Conservation (phyloP, 1,140 invertebrate species). For the Drosophila ananassae region DNA sequence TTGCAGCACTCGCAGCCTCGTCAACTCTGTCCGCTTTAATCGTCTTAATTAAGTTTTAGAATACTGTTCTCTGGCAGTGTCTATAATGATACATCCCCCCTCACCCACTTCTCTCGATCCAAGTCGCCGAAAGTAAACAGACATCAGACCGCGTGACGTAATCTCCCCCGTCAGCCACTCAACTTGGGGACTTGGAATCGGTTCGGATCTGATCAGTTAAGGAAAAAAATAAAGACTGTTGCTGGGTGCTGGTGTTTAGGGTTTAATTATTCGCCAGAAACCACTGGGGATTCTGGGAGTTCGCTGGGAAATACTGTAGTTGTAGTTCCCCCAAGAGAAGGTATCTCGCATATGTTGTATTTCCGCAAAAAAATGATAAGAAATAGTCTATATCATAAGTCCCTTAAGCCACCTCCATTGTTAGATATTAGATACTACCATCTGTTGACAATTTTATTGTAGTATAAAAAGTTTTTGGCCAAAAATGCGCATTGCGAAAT, state of each 20-base stretch:
- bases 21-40: conserved; percentile 35
- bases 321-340: no score
- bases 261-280: neutral
- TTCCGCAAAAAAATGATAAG: no score
- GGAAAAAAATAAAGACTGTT: conserved; percentile 15
- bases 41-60: conserved; percentile 53
- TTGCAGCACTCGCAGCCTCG: conserved; percentile 12
- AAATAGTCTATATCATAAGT: neutral
- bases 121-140: conserved; percentile 31
- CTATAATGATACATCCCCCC: neutral
- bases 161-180: conserved; percentile 2
- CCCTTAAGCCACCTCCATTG: neutral
- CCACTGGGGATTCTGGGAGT: neutral
- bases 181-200: neutral
- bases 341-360: no score
- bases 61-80: neutral
- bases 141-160: conserved; percentile 41
- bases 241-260: conserved; percentile 4
- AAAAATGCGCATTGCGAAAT: conserved; percentile 36
- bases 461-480: neutral
- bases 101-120: neutral
- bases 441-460: neutral
- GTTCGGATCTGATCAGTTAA: conserved; percentile 5
- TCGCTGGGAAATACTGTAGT: no score
- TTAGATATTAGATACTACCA: neutral